Conservation (phyloP, 2,113 vertebrate species). For the Brachyhypopomus gauderio region DNA sequence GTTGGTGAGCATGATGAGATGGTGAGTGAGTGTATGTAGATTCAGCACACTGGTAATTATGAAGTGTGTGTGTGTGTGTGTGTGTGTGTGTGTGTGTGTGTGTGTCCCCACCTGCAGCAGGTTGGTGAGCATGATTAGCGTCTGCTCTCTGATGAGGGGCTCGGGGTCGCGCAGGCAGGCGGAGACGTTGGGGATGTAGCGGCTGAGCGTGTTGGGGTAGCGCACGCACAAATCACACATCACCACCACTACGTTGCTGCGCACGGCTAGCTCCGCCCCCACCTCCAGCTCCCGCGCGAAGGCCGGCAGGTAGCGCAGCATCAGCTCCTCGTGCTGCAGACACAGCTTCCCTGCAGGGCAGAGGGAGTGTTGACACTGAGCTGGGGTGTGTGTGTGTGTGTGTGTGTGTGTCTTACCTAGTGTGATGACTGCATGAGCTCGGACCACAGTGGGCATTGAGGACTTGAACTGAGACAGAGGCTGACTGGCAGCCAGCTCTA, state of each 20-base stretch:
- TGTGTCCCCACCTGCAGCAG: conserved; percentile 83
- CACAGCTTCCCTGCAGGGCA: conserved; percentile 85
- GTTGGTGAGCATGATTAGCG: conserved; percentile 89
- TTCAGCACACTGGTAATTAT: no score
- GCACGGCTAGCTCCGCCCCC: conserved; percentile 77
- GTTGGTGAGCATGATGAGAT: no score
- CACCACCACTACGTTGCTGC: conserved; percentile 85
- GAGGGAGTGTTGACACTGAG: neutral
- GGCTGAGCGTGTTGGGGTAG: conserved; percentile 86
- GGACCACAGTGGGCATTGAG: conserved; percentile 77
- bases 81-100: no score
- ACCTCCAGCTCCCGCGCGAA: conserved; percentile 88
- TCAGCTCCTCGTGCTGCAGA: conserved; percentile 88
- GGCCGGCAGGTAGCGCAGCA: conserved; percentile 82
- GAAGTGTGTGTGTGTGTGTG: neutral
- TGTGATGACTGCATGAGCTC: conserved; percentile 89
- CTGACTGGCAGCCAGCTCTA: conserved; percentile 69
- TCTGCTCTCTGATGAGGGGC: conserved; percentile 86
- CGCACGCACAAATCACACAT: conserved; percentile 92
- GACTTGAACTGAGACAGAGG: conserved; percentile 78
- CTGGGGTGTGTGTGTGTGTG: neutral
- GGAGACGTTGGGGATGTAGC: conserved; percentile 86
- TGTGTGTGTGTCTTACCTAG: conserved; percentile 74
- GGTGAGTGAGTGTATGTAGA: no score
- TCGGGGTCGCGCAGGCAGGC: conserved; percentile 82